Evolutionary conservation across 2,113 vertebrate genomes (phyloP), one percentile per base, ranked within the genome.

Genomic region (Ameiurus melas): DNA sequence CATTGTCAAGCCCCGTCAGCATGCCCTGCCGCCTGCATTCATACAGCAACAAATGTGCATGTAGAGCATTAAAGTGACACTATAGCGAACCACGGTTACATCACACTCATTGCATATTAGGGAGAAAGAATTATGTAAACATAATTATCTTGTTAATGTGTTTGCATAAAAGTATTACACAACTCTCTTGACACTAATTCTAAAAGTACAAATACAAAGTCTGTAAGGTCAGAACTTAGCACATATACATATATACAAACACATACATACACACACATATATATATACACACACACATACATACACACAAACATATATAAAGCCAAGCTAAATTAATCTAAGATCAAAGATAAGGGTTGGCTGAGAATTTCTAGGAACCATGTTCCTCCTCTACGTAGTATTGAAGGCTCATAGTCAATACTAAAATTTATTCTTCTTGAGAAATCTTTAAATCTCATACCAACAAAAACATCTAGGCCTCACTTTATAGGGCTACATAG

Each of bases 31-130:
- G 90, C 90, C 92, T 91, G 90, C 92, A 92, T 93, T 92, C 93
- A 94, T 92, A 93, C 91, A 92, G 93, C 93, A 94, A 93, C 93
- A 89, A 89, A 93, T 93, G 93, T 95, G 95, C 95, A 95, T 93
- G 87, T 92, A 94, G 92, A 95, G 95, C 95, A 95, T 94, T 96
- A 95, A 95, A 96, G 94, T 95, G 95, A 95, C 95, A 92, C 91
- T 93, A 93, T 92, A 93, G 93, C 90, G 25, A 94, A 94, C 93
- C 91, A 91, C 91, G 90, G 92, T 94, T 95, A 94, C 93, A 93
- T 93, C 94, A 93, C 91, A 94, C 93, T 95, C 94, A 91, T 94
- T 95, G 94, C 95, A 95, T 96, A 95, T 94, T 90, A 93, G 94
- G 93, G 93, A 93, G 92, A 90, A 91, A 91, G 90, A 91, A 92